A percentile compares a stretch with the other conserved stretches of the same genome.
phyloP scores from a whole-genome alignment of 2,888 invertebrate genomes.

The Tineola bisselliella region DNA sequence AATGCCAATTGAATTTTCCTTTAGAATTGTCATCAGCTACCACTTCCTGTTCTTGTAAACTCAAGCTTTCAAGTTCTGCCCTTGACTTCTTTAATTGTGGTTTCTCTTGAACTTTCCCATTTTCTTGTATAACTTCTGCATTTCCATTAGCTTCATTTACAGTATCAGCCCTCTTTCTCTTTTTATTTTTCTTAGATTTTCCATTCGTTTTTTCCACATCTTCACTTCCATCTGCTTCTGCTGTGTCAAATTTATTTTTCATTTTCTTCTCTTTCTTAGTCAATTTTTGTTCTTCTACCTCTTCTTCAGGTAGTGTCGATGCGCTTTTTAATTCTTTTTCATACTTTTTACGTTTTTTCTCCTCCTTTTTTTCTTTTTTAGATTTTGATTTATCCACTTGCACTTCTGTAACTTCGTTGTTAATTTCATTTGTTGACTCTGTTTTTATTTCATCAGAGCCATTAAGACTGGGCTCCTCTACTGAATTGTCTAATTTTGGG shows the following conservation, averaged over 20 bases:
- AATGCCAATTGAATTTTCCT: slow-evolving; percentile 59
- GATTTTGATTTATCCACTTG: slow-evolving; percentile 28
- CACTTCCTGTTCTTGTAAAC: slow-evolving; percentile 56
- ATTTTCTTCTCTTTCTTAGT: slow-evolving; percentile 53
- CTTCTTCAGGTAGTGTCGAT: slow-evolving; percentile 29
- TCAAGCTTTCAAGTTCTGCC: slow-evolving; percentile 41
- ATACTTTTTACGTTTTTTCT: slow-evolving; percentile 56
- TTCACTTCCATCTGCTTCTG: slow-evolving; percentile 26
- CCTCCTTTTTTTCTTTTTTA: slow-evolving; percentile 59
- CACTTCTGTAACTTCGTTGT: slow-evolving; percentile 23
- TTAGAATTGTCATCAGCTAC: slow-evolving; percentile 36
- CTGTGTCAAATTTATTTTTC: slow-evolving; percentile 43
- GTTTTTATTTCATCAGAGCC: slow-evolving; percentile 20
- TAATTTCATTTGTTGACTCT: slow-evolving; percentile 19
- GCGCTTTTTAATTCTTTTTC: slow-evolving; percentile 55
- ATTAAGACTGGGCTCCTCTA: slow-evolving; percentile 18
- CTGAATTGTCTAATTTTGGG: slow-evolving; percentile 24
- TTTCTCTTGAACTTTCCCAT: slow-evolving; percentile 19
- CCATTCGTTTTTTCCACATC: slow-evolving; percentile 22
- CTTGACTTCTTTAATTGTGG: slow-evolving; percentile 37
- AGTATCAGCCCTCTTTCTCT: slow-evolving; percentile 52
- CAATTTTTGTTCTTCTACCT: slow-evolving; percentile 27
- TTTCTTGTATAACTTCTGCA: slow-evolving; percentile 17
- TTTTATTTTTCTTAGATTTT: slow-evolving; percentile 42
- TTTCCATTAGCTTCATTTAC: slow-evolving; percentile 31